Evolutionary conservation across 2,888 invertebrate species (phyloP).

Genomic region (Ephialtes manifestator): DNA sequence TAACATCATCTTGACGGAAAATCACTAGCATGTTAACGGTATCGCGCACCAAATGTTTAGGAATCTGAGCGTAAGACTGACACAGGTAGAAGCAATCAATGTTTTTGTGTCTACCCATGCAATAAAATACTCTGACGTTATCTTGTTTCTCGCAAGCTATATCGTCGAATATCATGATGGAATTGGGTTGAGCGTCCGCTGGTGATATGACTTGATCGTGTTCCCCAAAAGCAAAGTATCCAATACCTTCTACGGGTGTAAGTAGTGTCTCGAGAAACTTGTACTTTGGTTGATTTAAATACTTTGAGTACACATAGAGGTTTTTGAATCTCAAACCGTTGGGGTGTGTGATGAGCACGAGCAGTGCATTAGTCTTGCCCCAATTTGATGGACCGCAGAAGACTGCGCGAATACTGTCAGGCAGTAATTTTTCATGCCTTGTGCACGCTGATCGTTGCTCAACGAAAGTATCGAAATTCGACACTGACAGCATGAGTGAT

Average conservation of each 20-base stretch:
- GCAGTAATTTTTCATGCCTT: slow-evolving; percentile 76
- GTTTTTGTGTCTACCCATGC: slow-evolving; percentile 70
- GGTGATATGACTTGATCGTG: slow-evolving; percentile 66
- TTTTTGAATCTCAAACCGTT: slow-evolving; percentile 71
- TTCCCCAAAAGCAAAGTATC: slow-evolving; percentile 69
- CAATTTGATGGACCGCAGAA: slow-evolving; percentile 70
- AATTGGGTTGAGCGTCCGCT: slow-evolving; percentile 60
- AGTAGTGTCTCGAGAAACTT: slow-evolving; percentile 73
- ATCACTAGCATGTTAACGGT: slow-evolving; percentile 80
- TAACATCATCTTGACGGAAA: slow-evolving; percentile 82
- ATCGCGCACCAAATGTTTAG: slow-evolving; percentile 82
- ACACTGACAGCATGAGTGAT: slow-evolving; percentile 35
- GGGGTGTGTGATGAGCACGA: slow-evolving; percentile 65
- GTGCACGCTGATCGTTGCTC: neutral
- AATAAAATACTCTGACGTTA: slow-evolving; percentile 69
- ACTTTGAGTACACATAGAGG: slow-evolving; percentile 66
- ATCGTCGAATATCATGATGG: slow-evolving; percentile 83
- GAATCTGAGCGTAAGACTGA: slow-evolving; percentile 77
- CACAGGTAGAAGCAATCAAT: slow-evolving; percentile 80
- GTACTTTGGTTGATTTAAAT: slow-evolving; percentile 74
- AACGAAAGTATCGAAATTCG: slow-evolving; percentile 51
- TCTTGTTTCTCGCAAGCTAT: slow-evolving; percentile 77
- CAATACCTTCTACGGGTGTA: slow-evolving; percentile 69
- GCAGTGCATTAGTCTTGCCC: slow-evolving; percentile 71
- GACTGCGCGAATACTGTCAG: slow-evolving; percentile 73